Evolutionary conservation across 2,113 vertebrate species (phyloP).

Genomic region (Calyptomena viridis): DNA sequence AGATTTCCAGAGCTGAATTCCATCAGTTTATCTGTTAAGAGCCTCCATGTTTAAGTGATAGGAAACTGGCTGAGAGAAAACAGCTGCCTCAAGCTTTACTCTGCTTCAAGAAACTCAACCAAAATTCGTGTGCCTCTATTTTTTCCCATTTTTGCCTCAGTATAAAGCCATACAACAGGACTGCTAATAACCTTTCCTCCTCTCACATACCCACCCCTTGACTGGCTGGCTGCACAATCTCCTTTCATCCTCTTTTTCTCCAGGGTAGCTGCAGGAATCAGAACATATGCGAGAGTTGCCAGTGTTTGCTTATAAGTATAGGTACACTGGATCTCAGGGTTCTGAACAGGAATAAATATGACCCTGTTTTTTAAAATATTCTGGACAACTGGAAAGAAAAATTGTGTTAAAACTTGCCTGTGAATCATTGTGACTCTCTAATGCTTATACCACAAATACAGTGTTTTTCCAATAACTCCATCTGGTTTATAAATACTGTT

Average conservation of each 20-base stretch:
- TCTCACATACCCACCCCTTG: conserved; percentile 23
- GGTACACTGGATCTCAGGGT: neutral
- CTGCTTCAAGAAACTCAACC: conserved; percentile 42
- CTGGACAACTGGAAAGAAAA: conserved; percentile 16
- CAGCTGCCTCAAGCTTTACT: conserved; percentile 15
- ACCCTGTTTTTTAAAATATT: neutral
- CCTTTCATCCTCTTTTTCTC: conserved; percentile 66
- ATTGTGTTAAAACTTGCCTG: neutral
- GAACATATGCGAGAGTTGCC: conserved; percentile 35
- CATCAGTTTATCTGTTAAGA: neutral
- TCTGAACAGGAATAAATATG: neutral
- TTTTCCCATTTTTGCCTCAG: neutral
- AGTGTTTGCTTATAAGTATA: neutral
- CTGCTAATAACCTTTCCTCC: conserved; percentile 64
- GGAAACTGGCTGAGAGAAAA: neutral
- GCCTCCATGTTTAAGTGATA: neutral
- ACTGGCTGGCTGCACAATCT: conserved; percentile 66
- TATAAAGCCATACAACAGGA: conserved; percentile 39
- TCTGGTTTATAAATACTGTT: neutral
- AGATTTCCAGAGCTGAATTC: neutral
- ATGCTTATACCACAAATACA: neutral
- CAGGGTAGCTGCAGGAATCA: conserved; percentile 49
- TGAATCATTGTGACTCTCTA: neutral
- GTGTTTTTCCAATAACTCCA: neutral
- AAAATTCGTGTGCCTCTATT: neutral